Evolutionary conservation across 2,888 invertebrate genomes (phyloP).

Genomic region (Lithophane semibrunnea): DNA sequence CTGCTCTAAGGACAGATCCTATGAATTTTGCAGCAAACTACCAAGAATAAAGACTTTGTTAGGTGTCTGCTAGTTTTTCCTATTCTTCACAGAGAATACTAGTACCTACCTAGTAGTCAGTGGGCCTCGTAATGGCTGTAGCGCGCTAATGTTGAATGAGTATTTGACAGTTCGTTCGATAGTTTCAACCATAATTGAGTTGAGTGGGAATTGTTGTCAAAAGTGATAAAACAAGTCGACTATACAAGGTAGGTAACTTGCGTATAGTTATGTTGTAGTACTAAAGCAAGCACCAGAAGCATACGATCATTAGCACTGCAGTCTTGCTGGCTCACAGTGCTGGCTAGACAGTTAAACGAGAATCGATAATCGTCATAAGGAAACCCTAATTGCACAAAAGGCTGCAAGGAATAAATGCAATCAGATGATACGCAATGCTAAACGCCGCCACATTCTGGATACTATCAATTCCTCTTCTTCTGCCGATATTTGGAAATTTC

Average conservation of each 20-base stretch:
- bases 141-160: neutral
- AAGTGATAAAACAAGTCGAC: neutral
- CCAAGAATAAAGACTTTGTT: neutral
- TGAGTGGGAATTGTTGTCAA: neutral
- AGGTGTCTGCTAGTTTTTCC: conserved; percentile 12
- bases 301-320: conserved; percentile 18
- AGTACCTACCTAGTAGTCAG: too few relatives aligned
- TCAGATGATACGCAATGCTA: too few relatives aligned
- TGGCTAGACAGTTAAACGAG: conserved; percentile 37
- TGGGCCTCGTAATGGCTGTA: neutral
- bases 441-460: too few relatives aligned
- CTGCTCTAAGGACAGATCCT: conserved; percentile 13
- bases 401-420: too few relatives aligned
- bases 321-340: conserved; percentile 1
- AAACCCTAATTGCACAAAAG: conserved; percentile 10
- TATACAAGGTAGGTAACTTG: neutral
- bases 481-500: too few relatives aligned
- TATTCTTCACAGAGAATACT: neutral
- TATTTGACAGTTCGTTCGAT: neutral
- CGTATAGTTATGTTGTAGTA: neutral
- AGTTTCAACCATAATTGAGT: neutral
- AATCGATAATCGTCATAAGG: conserved; percentile 39
- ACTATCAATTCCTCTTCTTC: too few relatives aligned
- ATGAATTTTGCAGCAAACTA: conserved; percentile 28
- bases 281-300: neutral